These are phyloP conservation scores for Sebastes oblongus DNA, from an alignment of 2,797 vertebrate genomes.

Conservation along the genomic window DNA sequence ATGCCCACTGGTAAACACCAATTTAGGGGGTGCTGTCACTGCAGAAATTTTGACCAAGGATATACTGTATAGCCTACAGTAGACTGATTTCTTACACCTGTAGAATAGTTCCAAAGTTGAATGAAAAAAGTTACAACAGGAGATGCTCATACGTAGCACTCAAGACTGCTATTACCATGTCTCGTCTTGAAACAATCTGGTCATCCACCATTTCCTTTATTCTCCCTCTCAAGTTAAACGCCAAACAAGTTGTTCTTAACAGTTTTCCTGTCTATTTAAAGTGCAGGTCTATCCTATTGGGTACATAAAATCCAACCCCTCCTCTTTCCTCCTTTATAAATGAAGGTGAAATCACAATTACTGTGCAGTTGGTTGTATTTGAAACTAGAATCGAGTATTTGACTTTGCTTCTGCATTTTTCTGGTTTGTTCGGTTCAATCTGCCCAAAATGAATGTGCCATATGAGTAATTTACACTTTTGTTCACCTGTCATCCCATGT, in stretches of 20 bases:
- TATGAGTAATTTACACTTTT: background rate
- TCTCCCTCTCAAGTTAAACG: slow-evolving; percentile 52
- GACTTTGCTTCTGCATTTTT: too few relatives aligned
- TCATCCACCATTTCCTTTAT: slow-evolving; percentile 46
- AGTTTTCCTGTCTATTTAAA: slow-evolving; percentile 67
- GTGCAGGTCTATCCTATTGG: slow-evolving; percentile 22
- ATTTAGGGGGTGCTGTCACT: background rate
- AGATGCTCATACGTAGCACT: background rate
- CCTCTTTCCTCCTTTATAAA: too few relatives aligned
- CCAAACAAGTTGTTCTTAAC: slow-evolving; percentile 56
- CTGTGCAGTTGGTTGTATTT: too few relatives aligned
- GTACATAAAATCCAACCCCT: slow-evolving; percentile 56
- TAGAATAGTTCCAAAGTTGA: background rate
- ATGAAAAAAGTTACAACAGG: background rate
- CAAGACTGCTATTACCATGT: slow-evolving; percentile 12
- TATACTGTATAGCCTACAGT: background rate
- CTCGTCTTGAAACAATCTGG: slow-evolving; percentile 51
- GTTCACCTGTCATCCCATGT: background rate
- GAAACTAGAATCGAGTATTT: too few relatives aligned
- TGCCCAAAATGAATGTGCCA: too few relatives aligned
- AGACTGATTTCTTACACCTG: background rate
- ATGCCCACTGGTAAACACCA: background rate
- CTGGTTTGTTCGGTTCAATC: background rate
- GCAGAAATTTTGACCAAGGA: background rate
- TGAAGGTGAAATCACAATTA: too few relatives aligned